Evolutionary conservation across 2,113 vertebrate genomes (phyloP).

Genomic region (Gavia stellata): DNA sequence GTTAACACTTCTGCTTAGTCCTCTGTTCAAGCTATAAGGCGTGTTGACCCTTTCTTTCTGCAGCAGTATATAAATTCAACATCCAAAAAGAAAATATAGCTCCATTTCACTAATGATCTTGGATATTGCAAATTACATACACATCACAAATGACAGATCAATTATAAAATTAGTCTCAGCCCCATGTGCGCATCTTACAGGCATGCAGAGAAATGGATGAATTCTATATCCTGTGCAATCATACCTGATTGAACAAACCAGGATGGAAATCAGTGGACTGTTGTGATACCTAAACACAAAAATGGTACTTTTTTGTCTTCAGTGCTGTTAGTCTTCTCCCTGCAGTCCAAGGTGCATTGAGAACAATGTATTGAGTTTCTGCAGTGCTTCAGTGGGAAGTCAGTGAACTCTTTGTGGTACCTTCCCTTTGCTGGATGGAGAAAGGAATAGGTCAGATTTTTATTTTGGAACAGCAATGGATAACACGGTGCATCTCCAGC

Average conservation of each 20-base stretch:
- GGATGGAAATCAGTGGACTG: not conserved
- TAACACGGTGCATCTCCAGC: not conserved
- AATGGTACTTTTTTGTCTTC: not conserved
- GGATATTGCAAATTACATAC: not conserved
- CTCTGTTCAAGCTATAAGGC: not conserved
- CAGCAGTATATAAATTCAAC: not conserved
- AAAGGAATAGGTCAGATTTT: not conserved
- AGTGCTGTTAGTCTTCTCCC: not conserved
- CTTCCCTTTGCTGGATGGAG: not conserved
- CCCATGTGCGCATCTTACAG: not conserved
- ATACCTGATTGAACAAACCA: not conserved
- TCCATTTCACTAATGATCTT: not conserved
- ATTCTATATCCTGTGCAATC: rapidly evolving
- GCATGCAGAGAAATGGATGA: not conserved
- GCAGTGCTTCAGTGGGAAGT: rapidly evolving
- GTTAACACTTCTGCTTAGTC: not conserved
- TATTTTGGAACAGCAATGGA: not conserved
- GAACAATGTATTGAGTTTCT: not conserved
- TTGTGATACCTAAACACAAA: not conserved
- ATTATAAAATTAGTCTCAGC: not conserved
- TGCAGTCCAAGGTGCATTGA: not conserved
- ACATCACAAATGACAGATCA: not conserved
- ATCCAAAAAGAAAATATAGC: not conserved
- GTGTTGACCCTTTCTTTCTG: not conserved
- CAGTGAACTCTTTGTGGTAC: not conserved